Evolutionary conservation across 2,113 vertebrate species (phyloP).

Genomic region (Ranitomeya variabilis): DNA sequence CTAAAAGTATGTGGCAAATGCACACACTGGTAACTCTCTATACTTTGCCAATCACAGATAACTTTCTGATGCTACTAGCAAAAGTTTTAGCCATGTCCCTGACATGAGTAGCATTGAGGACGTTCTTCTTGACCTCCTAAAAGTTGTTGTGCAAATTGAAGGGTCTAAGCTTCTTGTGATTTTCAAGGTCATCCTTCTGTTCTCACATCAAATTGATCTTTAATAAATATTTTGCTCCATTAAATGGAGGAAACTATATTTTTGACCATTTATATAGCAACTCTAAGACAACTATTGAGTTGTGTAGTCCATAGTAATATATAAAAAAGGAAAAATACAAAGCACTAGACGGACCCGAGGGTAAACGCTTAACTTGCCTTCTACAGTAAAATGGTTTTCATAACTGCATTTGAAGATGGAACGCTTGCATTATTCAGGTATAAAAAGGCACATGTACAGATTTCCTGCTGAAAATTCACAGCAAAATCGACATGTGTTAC

Average conservation of each 20-base stretch:
- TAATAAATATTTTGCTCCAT: no score
- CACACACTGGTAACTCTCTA: no score
- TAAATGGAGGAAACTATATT: not conserved
- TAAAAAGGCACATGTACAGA: not conserved
- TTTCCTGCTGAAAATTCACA: no score
- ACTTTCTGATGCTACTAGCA: no score
- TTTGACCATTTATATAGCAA: not conserved
- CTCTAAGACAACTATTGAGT: not conserved
- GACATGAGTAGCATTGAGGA: not conserved
- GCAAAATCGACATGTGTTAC: not conserved
- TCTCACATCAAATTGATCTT: not conserved
- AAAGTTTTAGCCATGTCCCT: not conserved
- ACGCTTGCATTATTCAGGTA: not conserved
- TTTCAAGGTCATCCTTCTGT: no score
- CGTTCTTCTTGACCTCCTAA: not conserved
- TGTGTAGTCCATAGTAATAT: not conserved
- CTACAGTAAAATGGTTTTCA: not conserved
- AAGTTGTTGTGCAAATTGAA: not conserved
- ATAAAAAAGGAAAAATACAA: not conserved
- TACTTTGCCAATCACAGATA: no score
- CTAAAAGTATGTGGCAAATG: no score
- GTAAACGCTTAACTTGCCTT: no score
- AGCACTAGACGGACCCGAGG: no score
- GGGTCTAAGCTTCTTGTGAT: not conserved
- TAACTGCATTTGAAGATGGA: not conserved